Evolutionary conservation across 2,888 invertebrate species (phyloP), one percentile per base, ranked within the genome.

Genomic region (Loripinus fragilis): DNA sequence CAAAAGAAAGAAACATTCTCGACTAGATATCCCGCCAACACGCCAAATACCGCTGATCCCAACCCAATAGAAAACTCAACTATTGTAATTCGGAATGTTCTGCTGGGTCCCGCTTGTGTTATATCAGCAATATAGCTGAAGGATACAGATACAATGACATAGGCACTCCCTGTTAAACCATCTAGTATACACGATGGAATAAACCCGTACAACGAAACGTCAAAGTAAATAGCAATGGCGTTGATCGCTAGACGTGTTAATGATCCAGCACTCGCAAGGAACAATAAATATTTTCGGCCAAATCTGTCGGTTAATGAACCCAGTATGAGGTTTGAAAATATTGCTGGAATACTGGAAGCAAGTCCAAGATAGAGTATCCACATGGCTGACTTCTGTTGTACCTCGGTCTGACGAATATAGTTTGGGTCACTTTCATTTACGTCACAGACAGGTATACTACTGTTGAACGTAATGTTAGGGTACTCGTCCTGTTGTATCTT

Each of bases 231-330:
- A 25, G 82, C 74, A 17, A 74, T 52, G 12, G 66, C 52, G 30
- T 71, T 64, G 0, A 73, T 35, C 12, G 38, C 33, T 28, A 55
- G 64, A 15, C 78, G 42, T 8, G 84, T 5, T 2, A 82, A 42
- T 45, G 71, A 71, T 5, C 86, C 86, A 0, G 52, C n/a, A n/a
- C 70, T 73, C 2, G 76, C 75, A 3, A 81, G 23, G 0, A 81
- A 52, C 41, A 83, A 67, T 35, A 85, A 41, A 25, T 82, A 60
- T 64, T 80, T 83, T 2, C 86, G 75, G 10, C 85, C 83, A 25
- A 85, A 35, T 0, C 52, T 23, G 60, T 76, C 80, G 20, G 86
- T 78, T 38, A 69, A 79, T 15, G 83, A 73, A 30, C 80, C 76
- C 1, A 77, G 38, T 7, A 76, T 35, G 1, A 77, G 30, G 20